Base-by-base conservation (phyloP, 1,140 invertebrate genomes). In the Orussus abietinus region DNA sequence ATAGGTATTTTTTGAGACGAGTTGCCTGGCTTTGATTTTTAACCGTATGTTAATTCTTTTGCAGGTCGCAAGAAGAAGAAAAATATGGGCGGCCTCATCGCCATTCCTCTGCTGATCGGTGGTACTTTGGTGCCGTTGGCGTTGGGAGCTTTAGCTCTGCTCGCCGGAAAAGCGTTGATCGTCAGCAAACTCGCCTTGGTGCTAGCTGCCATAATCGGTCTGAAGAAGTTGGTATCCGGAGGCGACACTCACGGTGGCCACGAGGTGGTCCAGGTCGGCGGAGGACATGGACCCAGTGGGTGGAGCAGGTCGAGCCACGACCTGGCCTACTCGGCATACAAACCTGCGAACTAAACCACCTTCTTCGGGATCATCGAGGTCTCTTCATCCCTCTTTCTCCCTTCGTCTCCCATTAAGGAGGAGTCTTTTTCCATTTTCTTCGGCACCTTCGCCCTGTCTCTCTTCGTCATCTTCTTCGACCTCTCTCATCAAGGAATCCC, bases 151-250 rank as follows among this genome's bases (percentile, higher is more conserved):
- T 65, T 90, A 4, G 86, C 86, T 3, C 77, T 90, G 10, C 62
- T 90, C 19, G 88, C 88, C 13, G 87, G 87, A 42, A 90, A 90
- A 64, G 87, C 87, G 21, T 67, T 90, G 21, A 89, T 90, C 52
- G 83, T 90, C 32, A 86, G 85, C 56, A 90, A 90, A 59, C 66
- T 90, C 29, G 88, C 88, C 5, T 62, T 90, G 20, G 85, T 88
- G 0, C 67, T 90, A 14, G 85, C 88, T 19, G 85, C 82, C 39
- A 89, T 90, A 47, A 87, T 90, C 39, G 88, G 86, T 1, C 69
- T 90, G 53, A 90, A 89, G 76, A 89, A 89, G 57, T 75, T 90
- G 1, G 69, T 89, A 10, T 80, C 81, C 9, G 77, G 79, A 3
- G 76, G 75, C 15, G 74, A 75, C 7, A 70, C 75, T 18, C 77